Conservation (phyloP, 2,113 vertebrate species). For the Narcine bancroftii region DNA sequence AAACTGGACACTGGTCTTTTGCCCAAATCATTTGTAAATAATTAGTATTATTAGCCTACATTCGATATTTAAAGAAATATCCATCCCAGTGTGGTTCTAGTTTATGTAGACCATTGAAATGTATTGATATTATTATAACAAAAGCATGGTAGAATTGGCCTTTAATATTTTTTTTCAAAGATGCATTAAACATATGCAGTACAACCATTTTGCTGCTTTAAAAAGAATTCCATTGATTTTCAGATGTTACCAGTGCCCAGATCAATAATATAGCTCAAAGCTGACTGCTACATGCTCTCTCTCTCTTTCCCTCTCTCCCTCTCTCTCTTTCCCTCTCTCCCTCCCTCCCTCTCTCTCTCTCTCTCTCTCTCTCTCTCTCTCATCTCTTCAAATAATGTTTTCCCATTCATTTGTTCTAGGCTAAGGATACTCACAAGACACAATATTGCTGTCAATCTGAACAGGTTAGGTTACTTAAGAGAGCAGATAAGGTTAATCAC, state of each 20-base stretch:
- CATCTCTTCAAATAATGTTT: no score
- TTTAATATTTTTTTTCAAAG: background rate
- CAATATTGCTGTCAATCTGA: no score
- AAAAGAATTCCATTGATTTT: constrained; percentile 19
- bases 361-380: no score
- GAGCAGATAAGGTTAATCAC: no score
- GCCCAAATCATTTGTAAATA: background rate
- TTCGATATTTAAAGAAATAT: background rate
- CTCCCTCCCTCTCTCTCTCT: no score
- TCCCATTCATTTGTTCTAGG: no score
- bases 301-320: no score
- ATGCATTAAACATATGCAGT: background rate
- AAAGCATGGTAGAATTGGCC: background rate
- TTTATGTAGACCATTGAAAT: background rate
- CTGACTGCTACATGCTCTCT: no score
- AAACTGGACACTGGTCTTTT: no score
- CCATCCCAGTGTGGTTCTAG: background rate
- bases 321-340: no score
- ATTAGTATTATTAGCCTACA: background rate
- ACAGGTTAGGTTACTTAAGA: no score
- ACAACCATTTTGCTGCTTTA: background rate
- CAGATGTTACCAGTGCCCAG: background rate
- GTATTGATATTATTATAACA: background rate
- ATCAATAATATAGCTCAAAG: background rate
- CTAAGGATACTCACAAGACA: no score